These are phyloP conservation scores for Aldabrachelys gigantea DNA, from an alignment of 2,113 vertebrate species.

Conservation along the genomic window DNA sequence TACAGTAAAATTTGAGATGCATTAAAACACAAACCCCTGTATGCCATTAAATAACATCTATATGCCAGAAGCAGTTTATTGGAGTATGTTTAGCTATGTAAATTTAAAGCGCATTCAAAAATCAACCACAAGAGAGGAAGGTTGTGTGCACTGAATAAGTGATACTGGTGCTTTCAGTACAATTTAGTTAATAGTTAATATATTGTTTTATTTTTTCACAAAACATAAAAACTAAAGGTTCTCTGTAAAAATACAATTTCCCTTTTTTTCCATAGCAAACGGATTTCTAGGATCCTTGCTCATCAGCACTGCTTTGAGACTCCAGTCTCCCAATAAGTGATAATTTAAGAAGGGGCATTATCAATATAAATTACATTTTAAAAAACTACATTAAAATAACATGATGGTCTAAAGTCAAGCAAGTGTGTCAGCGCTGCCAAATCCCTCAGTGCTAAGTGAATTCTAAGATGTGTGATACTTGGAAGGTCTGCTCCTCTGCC, in stretches of 20 bases:
- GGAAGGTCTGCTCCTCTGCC: background rate
- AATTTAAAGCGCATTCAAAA: background rate
- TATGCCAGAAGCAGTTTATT: background rate
- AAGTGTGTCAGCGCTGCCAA: background rate
- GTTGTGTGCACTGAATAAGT: background rate
- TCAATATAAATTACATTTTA: background rate
- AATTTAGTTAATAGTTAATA: background rate
- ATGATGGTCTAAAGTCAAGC: background rate
- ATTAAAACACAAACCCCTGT: too few species aligned
- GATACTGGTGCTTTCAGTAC: background rate
- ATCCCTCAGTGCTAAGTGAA: background rate
- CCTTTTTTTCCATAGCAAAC: background rate
- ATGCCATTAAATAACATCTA: background rate
- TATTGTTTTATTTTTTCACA: background rate
- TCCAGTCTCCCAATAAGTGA: background rate
- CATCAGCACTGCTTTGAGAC: background rate
- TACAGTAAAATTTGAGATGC: too few species aligned
- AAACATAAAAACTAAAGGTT: background rate
- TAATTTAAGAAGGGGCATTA: background rate
- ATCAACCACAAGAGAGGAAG: background rate
- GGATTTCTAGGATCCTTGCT: background rate
- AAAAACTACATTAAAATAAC: background rate
- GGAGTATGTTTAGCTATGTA: background rate
- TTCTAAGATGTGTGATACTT: background rate
- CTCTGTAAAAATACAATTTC: background rate